These are phyloP conservation scores for Hydriomena furcata DNA, from an alignment of 2,888 invertebrate species.

Conservation along the genomic window DNA sequence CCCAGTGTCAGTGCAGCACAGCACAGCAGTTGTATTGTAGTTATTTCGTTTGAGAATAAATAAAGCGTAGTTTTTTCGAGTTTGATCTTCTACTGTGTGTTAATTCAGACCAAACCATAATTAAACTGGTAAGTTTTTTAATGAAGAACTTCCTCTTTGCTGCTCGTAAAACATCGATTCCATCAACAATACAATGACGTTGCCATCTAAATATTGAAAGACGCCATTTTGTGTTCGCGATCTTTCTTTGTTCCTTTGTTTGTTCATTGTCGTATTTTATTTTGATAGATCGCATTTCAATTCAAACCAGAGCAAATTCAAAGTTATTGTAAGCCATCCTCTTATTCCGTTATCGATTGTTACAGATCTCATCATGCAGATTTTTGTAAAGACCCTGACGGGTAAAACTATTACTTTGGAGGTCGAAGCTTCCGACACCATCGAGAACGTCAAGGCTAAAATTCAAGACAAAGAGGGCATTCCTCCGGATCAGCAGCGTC, in stretches of 20 bases:
- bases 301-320: conserved; percentile 43
- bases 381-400: conserved; percentile 60
- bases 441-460: conserved; percentile 68
- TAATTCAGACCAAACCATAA: background rate
- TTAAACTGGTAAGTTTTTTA: background rate
- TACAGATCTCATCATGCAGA: conserved; percentile 65
- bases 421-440: conserved; percentile 64
- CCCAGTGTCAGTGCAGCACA: too few species aligned
- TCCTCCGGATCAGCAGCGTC: conserved; percentile 65
- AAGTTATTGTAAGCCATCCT: conserved; percentile 40
- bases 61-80: too few species aligned
- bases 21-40: too few species aligned
- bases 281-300: conserved; percentile 31
- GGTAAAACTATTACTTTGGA: conserved; percentile 61
- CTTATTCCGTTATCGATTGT: conserved; percentile 46
- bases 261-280: conserved; percentile 43
- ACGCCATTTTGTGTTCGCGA: conserved; percentile 76
- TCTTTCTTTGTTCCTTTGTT: conserved; percentile 65
- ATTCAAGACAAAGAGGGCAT: conserved; percentile 69
- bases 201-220: conserved; percentile 27
- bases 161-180: background rate
- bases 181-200: conserved; percentile 33
- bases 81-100: too few species aligned
- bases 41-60: too few species aligned
- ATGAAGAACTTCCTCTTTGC: conserved; percentile 11